Conservation (phyloP, 2,888 invertebrate genomes). For the Drosophila melanosoma region DNA sequence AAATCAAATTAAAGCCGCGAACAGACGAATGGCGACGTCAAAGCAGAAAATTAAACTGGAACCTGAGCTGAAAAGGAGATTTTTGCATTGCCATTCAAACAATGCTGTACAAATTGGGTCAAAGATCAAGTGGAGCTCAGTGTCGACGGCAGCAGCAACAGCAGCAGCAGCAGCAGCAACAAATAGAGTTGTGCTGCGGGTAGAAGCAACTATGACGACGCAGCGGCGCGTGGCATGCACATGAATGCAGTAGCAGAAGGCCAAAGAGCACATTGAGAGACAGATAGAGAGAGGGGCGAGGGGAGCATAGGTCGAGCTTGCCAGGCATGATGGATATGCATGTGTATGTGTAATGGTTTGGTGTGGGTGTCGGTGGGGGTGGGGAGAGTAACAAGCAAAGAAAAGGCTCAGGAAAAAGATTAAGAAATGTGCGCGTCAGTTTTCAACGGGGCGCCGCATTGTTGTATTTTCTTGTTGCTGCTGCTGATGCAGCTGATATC, state of each 20-base stretch:
- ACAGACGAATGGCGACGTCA: slow-evolving; percentile 60
- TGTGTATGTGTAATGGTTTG: not conserved
- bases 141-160: slow-evolving; percentile 44
- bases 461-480: slow-evolving; percentile 29
- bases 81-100: slow-evolving; percentile 75
- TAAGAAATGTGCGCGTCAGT: slow-evolving; percentile 73
- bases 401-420: slow-evolving; percentile 71
- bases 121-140: slow-evolving; percentile 81
- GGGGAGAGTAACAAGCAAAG: slow-evolving; percentile 34
- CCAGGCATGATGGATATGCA: slow-evolving; percentile 75
- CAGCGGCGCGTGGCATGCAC: slow-evolving; percentile 76
- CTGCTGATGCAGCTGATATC: slow-evolving; percentile 26
- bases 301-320: slow-evolving; percentile 71
- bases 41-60: slow-evolving; percentile 72
- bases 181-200: slow-evolving; percentile 71
- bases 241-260: slow-evolving; percentile 58
- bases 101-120: slow-evolving; percentile 80
- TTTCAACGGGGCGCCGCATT: slow-evolving; percentile 52
- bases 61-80: slow-evolving; percentile 57
- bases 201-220: slow-evolving; percentile 53
- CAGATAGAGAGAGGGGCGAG: slow-evolving; percentile 6
- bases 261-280: slow-evolving; percentile 23
- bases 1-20: slow-evolving; percentile 71
- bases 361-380: slow-evolving; percentile 1
- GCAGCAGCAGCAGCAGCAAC: slow-evolving; percentile 30